Conservation (phyloP, 2,113 vertebrate genomes). For the Hirundichthys speculiger region DNA sequence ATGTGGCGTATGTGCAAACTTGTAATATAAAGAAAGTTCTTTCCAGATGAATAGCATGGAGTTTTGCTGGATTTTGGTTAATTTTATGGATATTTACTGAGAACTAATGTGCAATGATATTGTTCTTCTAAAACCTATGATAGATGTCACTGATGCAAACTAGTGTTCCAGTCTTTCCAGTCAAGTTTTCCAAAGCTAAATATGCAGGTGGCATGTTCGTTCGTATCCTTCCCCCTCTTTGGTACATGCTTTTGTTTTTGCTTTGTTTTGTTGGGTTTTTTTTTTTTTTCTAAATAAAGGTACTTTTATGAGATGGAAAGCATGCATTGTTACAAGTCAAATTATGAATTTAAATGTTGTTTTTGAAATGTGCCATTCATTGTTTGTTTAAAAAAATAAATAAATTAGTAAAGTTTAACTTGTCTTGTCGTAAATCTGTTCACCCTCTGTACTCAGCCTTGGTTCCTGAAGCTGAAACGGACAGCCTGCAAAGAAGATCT, state of each 20-base stretch:
- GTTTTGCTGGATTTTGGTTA: conserved; percentile 52
- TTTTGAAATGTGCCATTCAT: conserved; percentile 65
- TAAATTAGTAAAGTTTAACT: conserved; percentile 29
- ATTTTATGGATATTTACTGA: conserved; percentile 22
- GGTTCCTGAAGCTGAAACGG: too few relatives aligned
- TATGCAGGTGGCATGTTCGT: conserved; percentile 70
- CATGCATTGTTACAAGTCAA: conserved; percentile 35
- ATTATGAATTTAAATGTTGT: conserved; percentile 52
- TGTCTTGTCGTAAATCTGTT: conserved; percentile 3
- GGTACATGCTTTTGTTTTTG: conserved; percentile 8
- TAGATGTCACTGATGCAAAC: conserved; percentile 61
- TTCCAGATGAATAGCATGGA: conserved; percentile 41
- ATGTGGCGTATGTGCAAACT: neutral
- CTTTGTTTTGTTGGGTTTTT: too few relatives aligned
- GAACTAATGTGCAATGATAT: conserved; percentile 49
- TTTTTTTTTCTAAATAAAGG: conserved; percentile 22
- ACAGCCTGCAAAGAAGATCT: too few relatives aligned
- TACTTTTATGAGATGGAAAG: conserved; percentile 55
- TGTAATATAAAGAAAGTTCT: too few relatives aligned
- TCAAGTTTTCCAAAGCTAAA: conserved; percentile 39
- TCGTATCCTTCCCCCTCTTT: conserved; percentile 32
- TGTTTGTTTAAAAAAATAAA: conserved; percentile 65
- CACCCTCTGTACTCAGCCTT: neutral
- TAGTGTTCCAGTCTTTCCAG: conserved; percentile 39
- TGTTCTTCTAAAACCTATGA: conserved; percentile 23